phyloP scores from a whole-genome alignment of 2,113 vertebrate species.

The Larimichthys polyactis region DNA sequence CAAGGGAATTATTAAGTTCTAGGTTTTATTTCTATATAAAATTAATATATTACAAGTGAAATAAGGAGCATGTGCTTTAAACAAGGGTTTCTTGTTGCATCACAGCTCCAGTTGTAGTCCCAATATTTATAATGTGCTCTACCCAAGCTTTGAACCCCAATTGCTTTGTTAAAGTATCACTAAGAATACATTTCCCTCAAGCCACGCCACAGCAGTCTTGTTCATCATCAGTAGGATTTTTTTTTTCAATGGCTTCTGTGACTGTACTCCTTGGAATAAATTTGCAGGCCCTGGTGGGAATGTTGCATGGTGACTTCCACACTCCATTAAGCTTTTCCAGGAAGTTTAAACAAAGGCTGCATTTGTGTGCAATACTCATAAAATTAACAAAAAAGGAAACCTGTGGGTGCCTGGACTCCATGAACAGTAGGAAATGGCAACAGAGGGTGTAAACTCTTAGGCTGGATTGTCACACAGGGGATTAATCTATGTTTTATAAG shows the following conservation, averaged over 20 bases:
- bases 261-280: constrained; percentile 53
- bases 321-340: constrained; percentile 70
- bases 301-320: constrained; percentile 50
- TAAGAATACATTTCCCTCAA: constrained; percentile 37
- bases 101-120: background rate
- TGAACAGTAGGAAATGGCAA: constrained; percentile 54
- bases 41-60: constrained; percentile 1
- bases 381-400: constrained; percentile 17
- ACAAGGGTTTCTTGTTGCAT: constrained; percentile 15
- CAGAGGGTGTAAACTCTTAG: constrained; percentile 57
- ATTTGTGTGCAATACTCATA: constrained; percentile 66
- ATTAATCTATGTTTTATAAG: constrained; percentile 60
- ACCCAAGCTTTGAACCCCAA: constrained; percentile 34
- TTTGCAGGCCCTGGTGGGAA: constrained; percentile 57
- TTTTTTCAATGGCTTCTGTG: constrained; percentile 32
- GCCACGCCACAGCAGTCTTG: constrained; percentile 40
- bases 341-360: constrained; percentile 65
- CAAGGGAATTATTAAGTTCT: background rate
- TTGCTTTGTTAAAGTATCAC: constrained; percentile 23
- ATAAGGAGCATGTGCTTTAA: constrained; percentile 2
- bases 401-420: constrained; percentile 50
- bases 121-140: constrained; percentile 27
- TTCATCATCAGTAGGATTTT: constrained; percentile 44
- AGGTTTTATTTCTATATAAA: constrained; percentile 5
- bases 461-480: constrained; percentile 64